Evolutionary conservation across 2,888 invertebrate genomes (phyloP), one percentile per base, ranked within the genome.

Genomic region (Aleiodes testaceus): DNA sequence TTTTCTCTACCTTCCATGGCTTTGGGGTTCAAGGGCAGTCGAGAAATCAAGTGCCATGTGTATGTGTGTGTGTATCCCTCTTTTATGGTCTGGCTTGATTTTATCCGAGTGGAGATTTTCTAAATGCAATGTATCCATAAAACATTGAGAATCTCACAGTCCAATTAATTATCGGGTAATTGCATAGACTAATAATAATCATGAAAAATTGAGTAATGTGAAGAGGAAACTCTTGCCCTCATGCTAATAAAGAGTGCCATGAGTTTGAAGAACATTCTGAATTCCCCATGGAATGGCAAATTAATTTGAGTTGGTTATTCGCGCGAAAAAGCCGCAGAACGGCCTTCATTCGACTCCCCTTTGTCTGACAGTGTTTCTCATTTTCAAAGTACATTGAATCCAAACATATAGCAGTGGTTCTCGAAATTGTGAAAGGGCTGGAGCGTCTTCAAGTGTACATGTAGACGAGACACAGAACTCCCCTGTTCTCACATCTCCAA

Each of bases 21-120:
- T 73, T 77, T 78, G 79, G 79, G 84, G 84, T 85, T 85, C 85
- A 85, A 85, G 85, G 85, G 82, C 85, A 85, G 74, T 77, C 77
- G 78, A 78, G 79, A 77, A 81, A 82, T 79, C 79, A 77, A 78
- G 77, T 78, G 79, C 72, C 75, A 77, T 70, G 22, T 22, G 22
- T 26, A 2, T 26, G 26, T 16, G 22, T 63, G 20, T 63, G 69
- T 72, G 69, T 75, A 71, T 69, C 66, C 66, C 71, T 11, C 20
- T 65, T 63, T 55, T 66, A 49, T 67, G 53, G 63, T 55, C 52
- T 64, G 53, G 9, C 63, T 50, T 55, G 55, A 49, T 59, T 61
- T 65, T 70, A 22, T 44, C 68, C 14, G n/a, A 53, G 53, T n/a
- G 12, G 11, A 18, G 3, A n/a, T 3, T 20, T 50, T 50, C 9